Base-by-base conservation (phyloP, 2,797 vertebrate genomes). In the Momotus momota region DNA sequence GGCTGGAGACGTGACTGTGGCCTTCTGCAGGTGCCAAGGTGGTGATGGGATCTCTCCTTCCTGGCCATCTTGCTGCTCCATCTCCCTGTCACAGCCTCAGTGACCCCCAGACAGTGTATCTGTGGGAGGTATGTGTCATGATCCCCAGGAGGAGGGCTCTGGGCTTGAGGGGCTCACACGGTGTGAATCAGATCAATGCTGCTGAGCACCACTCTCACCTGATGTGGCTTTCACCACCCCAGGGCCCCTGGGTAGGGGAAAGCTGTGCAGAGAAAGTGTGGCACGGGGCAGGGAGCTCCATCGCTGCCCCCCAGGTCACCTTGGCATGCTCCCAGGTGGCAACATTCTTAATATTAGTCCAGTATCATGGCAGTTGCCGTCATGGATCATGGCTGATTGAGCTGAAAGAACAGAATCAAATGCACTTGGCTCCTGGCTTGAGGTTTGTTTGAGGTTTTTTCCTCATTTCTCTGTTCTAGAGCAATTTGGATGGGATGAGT, bases 251-350 rank as follows among this genome's bases (percentile, higher is more conserved):
- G 19, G 33, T 40, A 78, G n/a, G n/a, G 26, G 21, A 46, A 51
- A 62, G 52, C 51, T 83, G 48, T 2, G 4, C n/a, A 17, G 33
- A n/a, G 31, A 31, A 61, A 85, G 82, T 9, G 75, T 55, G 71
- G 55, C 1, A 26, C 58, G 43, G 60, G 60, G 52, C 60, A 73
- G 35, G 74, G 64, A 91, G 45, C 75, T 71, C 55, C 0, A 0
- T 25, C 14, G 1, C 54, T 69, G 62, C 58, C 55, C 79, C 60
- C 29, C 83, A 27, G 86, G 94, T 97, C 96, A 97, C 96, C 96
- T 97, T 97, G 96, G 88, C 41, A 3, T 27, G 16, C 74, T 86
- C 65, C 65, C 3, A 19, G 65, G 75, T 33, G 85, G 17, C 4
- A 4, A 0, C 7, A 5, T n/a, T 73, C 65, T 40, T 1, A 3